phyloP scores from a whole-genome alignment of 2,113 vertebrate genomes.

The Poeciliopsis turrubarensis region DNA sequence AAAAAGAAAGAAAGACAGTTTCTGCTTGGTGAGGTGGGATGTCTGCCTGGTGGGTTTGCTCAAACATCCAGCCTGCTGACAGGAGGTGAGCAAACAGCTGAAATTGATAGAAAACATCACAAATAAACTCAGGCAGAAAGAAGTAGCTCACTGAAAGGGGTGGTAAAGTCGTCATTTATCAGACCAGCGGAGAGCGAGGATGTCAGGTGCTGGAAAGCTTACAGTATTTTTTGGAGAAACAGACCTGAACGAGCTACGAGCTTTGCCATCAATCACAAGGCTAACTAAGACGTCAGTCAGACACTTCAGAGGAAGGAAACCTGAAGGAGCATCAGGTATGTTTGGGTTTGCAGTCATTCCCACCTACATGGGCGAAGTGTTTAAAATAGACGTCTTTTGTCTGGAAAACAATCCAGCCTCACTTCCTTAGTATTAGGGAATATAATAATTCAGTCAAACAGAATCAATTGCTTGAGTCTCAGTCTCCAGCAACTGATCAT shows the following conservation, averaged over 20 bases:
- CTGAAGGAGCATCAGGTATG: background rate
- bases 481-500: too few species aligned
- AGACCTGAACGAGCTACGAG: background rate
- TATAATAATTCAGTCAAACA: background rate
- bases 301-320: background rate
- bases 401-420: background rate
- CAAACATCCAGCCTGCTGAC: background rate
- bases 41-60: background rate
- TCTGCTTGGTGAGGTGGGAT: background rate
- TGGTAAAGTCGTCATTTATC: slow-evolving; percentile 5
- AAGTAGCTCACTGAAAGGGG: background rate
- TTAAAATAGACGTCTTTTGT: background rate
- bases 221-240: background rate
- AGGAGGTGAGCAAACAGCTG: background rate
- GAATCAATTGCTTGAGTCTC: too few species aligned
- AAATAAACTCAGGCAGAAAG: background rate
- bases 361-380: background rate
- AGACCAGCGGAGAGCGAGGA: background rate
- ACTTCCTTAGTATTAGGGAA: background rate
- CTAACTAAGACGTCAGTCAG: background rate
- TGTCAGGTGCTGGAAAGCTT: background rate
- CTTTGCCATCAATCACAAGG: background rate
- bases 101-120: background rate
- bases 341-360: background rate
- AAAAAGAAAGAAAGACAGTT: background rate